These are phyloP conservation scores for Opisthograptis luteolata DNA, from an alignment of 2,888 invertebrate species.

Conservation along the genomic window DNA sequence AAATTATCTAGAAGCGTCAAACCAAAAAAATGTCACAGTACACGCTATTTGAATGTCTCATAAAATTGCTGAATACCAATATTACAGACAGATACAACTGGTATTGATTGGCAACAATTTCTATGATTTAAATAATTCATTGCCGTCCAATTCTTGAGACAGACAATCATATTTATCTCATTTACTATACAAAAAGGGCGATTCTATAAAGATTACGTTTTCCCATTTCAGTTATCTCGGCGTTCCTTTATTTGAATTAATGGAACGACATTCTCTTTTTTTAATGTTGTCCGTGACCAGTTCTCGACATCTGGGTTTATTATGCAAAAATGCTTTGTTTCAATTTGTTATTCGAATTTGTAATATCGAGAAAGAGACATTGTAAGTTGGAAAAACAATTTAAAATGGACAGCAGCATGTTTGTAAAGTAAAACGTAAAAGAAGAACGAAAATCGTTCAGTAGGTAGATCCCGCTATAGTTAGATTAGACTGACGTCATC, in stretches of 20 bases:
- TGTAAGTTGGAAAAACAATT: too few species aligned
- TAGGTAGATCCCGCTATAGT: too few species aligned
- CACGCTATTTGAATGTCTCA: not conserved
- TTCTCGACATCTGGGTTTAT: too few species aligned
- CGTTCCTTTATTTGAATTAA: conserved; percentile 19
- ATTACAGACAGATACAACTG: conserved; percentile 5
- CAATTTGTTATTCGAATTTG: too few species aligned
- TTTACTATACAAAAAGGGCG: conserved; percentile 23
- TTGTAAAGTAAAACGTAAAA: too few species aligned
- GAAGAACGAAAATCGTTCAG: too few species aligned
- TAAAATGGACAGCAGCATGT: too few species aligned
- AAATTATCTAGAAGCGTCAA: too few species aligned
- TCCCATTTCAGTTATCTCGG: conserved; percentile 12
- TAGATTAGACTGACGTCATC: too few species aligned
- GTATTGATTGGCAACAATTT: conserved; percentile 17
- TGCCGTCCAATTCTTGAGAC: conserved; percentile 8
- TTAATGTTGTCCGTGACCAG: conserved; percentile 13
- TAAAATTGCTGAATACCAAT: conserved; percentile 8
- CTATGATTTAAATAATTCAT: conserved; percentile 10
- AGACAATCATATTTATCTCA: conserved; percentile 29
- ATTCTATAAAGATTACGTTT: conserved; percentile 20
- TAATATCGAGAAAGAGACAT: too few species aligned
- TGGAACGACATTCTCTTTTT: conserved; percentile 14
- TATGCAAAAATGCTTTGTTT: too few species aligned
- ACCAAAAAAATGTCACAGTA: too few species aligned